A percentile compares a stretch with the other conserved stretches of the same genome.
These are phyloP conservation scores for Smutsia temminckii DNA, from an alignment of 2,797 vertebrate species.

Conservation along the genomic window DNA sequence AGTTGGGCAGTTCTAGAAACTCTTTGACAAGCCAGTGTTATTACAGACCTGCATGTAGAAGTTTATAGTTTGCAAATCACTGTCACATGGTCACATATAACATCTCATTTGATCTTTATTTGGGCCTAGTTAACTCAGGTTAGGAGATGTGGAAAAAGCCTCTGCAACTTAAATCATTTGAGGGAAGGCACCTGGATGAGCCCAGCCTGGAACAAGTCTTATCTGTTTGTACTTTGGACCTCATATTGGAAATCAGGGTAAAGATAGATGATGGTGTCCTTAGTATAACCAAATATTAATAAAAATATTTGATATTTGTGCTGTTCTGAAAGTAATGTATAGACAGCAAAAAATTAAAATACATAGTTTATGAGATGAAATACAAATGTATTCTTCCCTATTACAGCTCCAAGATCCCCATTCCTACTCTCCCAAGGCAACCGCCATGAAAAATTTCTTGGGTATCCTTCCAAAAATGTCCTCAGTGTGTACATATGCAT, in stretches of 20 bases:
- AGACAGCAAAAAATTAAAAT: neutral
- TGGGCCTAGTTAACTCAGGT: neutral
- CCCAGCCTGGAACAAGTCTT: neutral
- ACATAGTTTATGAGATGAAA: neutral
- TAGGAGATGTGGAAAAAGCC: neutral
- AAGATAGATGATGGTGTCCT: neutral
- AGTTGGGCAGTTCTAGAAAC: too few relatives aligned
- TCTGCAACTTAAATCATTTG: neutral
- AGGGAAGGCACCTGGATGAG: neutral
- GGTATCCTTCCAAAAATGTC: neutral
- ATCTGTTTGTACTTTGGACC: neutral
- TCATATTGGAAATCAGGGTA: neutral
- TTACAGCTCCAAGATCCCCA: neutral
- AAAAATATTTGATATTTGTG: neutral
- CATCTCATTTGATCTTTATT: neutral
- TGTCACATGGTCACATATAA: neutral
- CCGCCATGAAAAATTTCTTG: neutral
- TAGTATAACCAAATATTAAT: neutral
- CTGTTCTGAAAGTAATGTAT: neutral
- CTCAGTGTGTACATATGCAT: neutral
- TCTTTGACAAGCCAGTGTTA: neutral
- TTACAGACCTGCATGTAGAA: neutral
- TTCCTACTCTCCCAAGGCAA: neutral
- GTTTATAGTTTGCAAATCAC: neutral
- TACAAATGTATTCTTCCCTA: neutral